Conservation (phyloP, 2,113 vertebrate genomes). For the Ictalurus punctatus region DNA sequence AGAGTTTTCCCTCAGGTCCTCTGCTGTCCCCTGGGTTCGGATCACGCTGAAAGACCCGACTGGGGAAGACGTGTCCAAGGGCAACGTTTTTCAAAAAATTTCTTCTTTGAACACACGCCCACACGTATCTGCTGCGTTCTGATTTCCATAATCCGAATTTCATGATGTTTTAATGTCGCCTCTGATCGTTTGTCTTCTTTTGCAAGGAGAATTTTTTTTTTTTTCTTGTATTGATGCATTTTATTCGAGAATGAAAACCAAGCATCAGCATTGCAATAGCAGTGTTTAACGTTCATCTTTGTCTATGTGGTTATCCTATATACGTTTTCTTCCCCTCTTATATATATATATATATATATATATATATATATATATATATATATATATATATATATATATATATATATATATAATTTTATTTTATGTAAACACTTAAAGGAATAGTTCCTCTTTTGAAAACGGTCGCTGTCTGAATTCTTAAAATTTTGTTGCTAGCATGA, state of each 20-base stretch:
- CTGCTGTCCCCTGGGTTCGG: constrained; percentile 13
- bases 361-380: neutral
- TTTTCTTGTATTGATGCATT: neutral
- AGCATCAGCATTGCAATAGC: neutral
- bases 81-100: constrained; percentile 1
- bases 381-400: neutral
- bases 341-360: too few relatives aligned
- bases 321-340: neutral
- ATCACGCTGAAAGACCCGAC: constrained; percentile 25
- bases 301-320: neutral
- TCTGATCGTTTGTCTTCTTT: neutral
- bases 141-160: constrained; percentile 9
- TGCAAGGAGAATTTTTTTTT: neutral
- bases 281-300: neutral
- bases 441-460: neutral
- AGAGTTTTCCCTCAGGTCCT: constrained; percentile 34
- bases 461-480: neutral
- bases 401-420: neutral
- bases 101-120: neutral
- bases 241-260: neutral
- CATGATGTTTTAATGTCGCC: neutral
- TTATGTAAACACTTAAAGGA: neutral
- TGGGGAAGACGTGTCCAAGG: constrained; percentile 32
- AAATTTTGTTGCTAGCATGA: neutral
- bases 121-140: neutral